Conservation (phyloP, 2,888 invertebrate species). For the Leptopterna dolabrata region DNA sequence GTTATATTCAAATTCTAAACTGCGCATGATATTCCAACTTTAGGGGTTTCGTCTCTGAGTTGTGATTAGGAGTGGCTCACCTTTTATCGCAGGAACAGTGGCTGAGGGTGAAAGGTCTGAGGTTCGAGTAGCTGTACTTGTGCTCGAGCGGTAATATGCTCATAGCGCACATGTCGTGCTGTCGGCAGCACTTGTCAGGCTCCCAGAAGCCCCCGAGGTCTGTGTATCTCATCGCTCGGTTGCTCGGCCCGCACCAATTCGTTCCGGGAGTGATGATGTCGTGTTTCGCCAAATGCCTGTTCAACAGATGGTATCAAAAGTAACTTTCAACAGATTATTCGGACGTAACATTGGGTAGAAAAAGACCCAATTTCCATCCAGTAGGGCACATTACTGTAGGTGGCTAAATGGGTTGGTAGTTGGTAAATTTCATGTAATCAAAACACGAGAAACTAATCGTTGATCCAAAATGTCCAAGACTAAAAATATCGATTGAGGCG, state of each 20-base stretch:
- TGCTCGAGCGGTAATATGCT: constrained; percentile 74
- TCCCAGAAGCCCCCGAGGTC: constrained; percentile 73
- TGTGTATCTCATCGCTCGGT: constrained; percentile 71
- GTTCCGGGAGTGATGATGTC: constrained; percentile 74
- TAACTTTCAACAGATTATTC: too few species aligned
- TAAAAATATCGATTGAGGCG: too few species aligned
- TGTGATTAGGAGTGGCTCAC: constrained; percentile 68
- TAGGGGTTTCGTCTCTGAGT: too few species aligned
- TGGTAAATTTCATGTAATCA: too few species aligned
- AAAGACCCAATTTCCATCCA: too few species aligned
- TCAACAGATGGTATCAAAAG: background rate
- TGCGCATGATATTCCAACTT: too few species aligned
- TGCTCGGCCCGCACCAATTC: constrained; percentile 80
- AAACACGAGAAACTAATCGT: too few species aligned
- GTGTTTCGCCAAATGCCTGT: constrained; percentile 37
- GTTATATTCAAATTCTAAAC: too few species aligned
- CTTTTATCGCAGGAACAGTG: constrained; percentile 83
- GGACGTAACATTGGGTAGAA: too few species aligned
- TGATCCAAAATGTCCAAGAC: too few species aligned
- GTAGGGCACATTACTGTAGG: too few species aligned
- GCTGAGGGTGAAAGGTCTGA: constrained; percentile 77
- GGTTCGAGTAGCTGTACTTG: constrained; percentile 76
- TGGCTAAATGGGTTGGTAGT: too few species aligned
- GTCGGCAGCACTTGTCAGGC: constrained; percentile 79
- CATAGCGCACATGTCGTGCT: constrained; percentile 78